Conservation (phyloP, 2,888 invertebrate genomes). For the Agriopis aurantiaria region DNA sequence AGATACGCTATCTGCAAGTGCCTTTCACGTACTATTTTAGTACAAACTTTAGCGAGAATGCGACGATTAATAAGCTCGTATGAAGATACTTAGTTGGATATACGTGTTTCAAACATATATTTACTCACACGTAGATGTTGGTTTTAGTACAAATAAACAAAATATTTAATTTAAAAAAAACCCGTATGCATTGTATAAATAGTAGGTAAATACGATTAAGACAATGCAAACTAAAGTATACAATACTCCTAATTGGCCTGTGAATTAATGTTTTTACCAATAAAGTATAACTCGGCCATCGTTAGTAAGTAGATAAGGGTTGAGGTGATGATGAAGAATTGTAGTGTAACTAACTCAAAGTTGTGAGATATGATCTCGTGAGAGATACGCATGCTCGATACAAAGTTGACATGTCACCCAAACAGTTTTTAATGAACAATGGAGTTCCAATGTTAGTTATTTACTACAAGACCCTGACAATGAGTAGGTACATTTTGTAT, state of each 20-base stretch:
- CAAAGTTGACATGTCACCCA: constrained; percentile 8
- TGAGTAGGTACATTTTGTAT: neutral
- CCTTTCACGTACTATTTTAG: constrained; percentile 33
- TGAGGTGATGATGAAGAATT: no score
- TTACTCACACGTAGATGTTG: neutral
- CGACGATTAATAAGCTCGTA: constrained; percentile 14
- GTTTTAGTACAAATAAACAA: neutral
- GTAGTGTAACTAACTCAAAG: neutral
- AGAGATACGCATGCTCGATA: neutral
- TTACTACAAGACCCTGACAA: constrained; percentile 3
- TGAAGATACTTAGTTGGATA: neutral
- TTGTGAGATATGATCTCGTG: neutral
- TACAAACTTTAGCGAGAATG: constrained; percentile 24
- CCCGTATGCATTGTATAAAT: no score
- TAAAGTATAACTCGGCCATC: no score
- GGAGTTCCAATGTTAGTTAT: neutral
- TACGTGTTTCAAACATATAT: neutral
- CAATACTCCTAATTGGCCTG: no score
- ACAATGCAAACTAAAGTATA: no score
- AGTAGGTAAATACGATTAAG: no score
- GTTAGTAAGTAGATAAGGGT: no score
- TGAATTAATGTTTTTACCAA: no score
- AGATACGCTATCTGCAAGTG: constrained; percentile 42
- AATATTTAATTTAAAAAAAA: no score
- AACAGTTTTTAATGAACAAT: constrained; percentile 28